A percentile compares a stretch with the other conserved stretches of the same genome.
Evolutionary conservation across 1,140 invertebrate genomes (phyloP).

Genomic region (Neodiprion fabricii): DNA sequence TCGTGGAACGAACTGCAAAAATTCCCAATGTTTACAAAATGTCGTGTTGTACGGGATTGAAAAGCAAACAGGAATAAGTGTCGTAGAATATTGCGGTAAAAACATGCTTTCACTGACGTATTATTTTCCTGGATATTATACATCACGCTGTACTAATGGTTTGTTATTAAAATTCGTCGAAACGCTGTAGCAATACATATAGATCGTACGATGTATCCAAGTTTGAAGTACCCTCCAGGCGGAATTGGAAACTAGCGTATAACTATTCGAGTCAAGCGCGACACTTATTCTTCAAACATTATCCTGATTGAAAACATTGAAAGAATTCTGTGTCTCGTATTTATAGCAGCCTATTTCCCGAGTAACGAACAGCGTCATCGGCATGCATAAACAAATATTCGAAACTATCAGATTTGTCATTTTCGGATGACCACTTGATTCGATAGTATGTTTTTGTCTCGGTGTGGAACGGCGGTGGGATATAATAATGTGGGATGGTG

Average conservation of each 20-base stretch:
- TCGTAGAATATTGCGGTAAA: too few species aligned
- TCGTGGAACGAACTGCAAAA: too few species aligned
- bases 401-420: too few species aligned
- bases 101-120: too few species aligned
- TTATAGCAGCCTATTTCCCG: neutral
- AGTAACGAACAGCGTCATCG: neutral
- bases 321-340: neutral
- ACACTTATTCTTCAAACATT: neutral
- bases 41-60: too few species aligned
- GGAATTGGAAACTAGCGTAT: neutral
- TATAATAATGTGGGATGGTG: neutral
- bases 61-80: too few species aligned
- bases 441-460: constrained; percentile 37
- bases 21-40: too few species aligned
- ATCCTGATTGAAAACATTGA: neutral
- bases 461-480: constrained; percentile 14
- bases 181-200: neutral
- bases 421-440: constrained; percentile 21
- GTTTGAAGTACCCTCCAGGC: neutral
- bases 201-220: neutral
- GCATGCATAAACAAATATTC: too few species aligned
- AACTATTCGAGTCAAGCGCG: neutral
- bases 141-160: neutral
- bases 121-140: neutral
- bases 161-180: neutral